Percentiles rank a stretch among this genome's conserved stretches.
These are phyloP conservation scores for Trididemnum nubilum DNA, from an alignment of 23 tunicate genomes.

Conservation along the genomic window DNA sequence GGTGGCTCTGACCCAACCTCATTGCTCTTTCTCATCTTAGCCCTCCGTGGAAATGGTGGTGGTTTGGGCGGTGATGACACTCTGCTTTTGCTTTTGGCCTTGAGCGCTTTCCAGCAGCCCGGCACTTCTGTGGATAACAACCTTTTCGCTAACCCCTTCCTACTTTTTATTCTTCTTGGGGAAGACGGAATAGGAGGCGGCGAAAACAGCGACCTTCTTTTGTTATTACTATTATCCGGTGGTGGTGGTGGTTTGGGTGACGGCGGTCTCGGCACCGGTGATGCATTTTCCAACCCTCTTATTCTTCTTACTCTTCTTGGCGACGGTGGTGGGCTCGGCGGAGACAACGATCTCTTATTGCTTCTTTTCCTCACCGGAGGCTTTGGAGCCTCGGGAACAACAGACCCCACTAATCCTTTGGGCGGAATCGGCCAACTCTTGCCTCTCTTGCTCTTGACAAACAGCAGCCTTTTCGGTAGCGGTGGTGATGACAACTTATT, in stretches of 20 bases:
- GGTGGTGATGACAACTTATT: conserved; percentile 19
- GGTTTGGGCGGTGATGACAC: conserved; percentile 1
- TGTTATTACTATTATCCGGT: conserved; percentile 4
- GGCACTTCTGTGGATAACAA: conserved; percentile 6
- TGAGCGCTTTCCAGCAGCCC: background rate
- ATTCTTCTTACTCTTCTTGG: conserved; percentile 12
- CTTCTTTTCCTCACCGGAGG: background rate
- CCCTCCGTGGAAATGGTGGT: conserved; percentile 33
- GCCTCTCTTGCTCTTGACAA: background rate
- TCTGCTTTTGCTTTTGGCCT: conserved; percentile 12
- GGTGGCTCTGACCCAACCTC: background rate
- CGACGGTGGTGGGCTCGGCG: conserved; percentile 9
- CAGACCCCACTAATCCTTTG: background rate
- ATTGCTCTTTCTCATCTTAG: conserved; percentile 20
- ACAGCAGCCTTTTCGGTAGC: background rate
- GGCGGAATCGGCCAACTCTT: conserved; percentile 13
- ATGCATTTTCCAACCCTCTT: conserved; percentile 18
- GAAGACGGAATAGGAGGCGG: background rate
- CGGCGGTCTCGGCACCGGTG: background rate
- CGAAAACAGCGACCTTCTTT: conserved; percentile 18
- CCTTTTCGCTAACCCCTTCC: conserved; percentile 31
- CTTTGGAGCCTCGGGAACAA: background rate
- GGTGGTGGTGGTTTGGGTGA: background rate
- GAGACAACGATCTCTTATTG: background rate
- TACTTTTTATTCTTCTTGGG: conserved; percentile 15